Conservation (phyloP, 2,888 invertebrate genomes). For the Drosophila suboccidentalis region DNA sequence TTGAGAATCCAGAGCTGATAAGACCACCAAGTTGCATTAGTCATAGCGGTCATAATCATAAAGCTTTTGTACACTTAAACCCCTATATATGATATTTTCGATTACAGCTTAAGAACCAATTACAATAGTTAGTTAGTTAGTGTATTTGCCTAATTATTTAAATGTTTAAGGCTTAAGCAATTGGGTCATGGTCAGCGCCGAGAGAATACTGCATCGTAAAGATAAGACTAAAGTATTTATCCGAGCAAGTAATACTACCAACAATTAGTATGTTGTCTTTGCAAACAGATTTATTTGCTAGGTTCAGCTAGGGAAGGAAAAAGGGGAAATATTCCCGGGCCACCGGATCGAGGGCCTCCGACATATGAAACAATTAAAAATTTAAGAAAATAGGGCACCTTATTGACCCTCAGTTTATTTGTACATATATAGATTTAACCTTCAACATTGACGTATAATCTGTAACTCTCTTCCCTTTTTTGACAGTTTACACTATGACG, state of each 20-base stretch:
- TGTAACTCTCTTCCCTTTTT: background rate
- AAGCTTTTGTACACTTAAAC: conserved; percentile 1
- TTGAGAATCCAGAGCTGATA: conserved; percentile 36
- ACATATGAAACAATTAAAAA: too few relatives aligned
- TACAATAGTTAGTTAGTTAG: background rate
- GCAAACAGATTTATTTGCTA: background rate
- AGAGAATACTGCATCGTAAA: background rate
- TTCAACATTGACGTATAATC: background rate
- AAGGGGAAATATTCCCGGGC: too few relatives aligned
- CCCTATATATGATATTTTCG: background rate
- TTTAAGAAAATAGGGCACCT: too few relatives aligned
- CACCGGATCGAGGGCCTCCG: too few relatives aligned
- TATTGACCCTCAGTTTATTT: too few relatives aligned
- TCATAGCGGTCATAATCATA: conserved; percentile 43
- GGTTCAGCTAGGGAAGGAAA: too few relatives aligned
- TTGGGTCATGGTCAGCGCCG: background rate
- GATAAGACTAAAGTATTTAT: background rate
- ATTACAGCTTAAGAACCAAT: conserved; percentile 1
- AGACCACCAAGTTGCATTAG: conserved; percentile 47
- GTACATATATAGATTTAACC: background rate
- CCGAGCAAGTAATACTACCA: background rate
- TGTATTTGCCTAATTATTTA: background rate
- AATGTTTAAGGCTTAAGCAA: background rate
- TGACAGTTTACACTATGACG: conserved; percentile 94
- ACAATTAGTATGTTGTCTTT: background rate